Base-by-base conservation (phyloP, 2,888 invertebrate species). In the Tenodera sinensis region DNA sequence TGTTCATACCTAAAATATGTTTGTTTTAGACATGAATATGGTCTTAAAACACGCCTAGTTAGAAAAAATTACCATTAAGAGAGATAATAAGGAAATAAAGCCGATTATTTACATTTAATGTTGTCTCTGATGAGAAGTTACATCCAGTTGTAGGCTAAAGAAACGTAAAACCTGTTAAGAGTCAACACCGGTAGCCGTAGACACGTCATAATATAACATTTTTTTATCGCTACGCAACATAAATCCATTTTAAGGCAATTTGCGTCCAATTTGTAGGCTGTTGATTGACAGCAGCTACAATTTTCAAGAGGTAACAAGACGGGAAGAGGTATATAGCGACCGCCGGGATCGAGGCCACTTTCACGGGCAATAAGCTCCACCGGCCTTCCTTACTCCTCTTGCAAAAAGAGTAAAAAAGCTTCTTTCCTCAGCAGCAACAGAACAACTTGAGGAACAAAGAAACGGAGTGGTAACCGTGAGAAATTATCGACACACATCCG, bases 231-330 rank as follows among this genome's bases (percentile, higher is more conserved):
- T 54, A 47, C 47, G 4, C 47, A 81, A 82, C 87, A 87, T 87
- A 83, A 86, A 81, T 87, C 87, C 87, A 87, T 87, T 87, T 87
- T 87, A 87, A 87, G 87, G 87, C 87, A 87, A 87, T 87, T 87
- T 87, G 83, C 82, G 87, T 87, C 87, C 87, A 87, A 87, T 87
- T 87, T 87, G 83, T 87, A 82, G 81, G 42, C n/a, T 14, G 82
- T 42, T 87, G 87, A 87, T 87, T 87, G 87, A 87, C 87, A 87
- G 87, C 30, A 34, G 83, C 87, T 87, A 34, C 87, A 87, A 87
- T 87, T 83, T 87, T 83, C 87, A 87, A 54, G 81, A 71, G 54
- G 54, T 71, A 71, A 71, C 54, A 71, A 71, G 20, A 71, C 54
- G 54, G 54, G 54, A 71, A 71, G 54, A 71, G 54, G 54, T 71